Conservation (phyloP, 2,888 invertebrate genomes). For the Pristionchus mayeri region DNA sequence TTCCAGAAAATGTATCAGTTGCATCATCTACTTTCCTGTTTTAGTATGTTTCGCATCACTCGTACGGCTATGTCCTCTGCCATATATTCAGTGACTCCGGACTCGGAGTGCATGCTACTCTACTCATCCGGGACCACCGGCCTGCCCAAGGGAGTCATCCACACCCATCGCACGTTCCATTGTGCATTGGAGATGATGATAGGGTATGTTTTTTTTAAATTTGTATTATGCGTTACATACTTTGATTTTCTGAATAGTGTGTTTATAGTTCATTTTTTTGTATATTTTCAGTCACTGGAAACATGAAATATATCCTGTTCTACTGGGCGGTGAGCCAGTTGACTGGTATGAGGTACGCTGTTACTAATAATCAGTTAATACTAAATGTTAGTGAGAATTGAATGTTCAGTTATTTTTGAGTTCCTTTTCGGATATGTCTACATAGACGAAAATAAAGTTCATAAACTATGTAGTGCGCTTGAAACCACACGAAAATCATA, state of each 20-base stretch:
- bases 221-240: no score
- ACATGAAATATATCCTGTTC: background rate
- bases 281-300: background rate
- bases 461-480: no score
- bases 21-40: no score
- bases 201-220: no score
- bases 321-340: background rate
- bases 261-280: background rate
- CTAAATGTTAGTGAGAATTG: background rate
- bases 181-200: background rate
- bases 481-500: no score
- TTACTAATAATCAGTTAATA: background rate
- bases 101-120: background rate
- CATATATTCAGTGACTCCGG: conserved; percentile 7
- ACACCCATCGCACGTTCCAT: background rate
- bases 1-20: no score
- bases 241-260: background rate
- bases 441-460: no score
- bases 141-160: conserved; percentile 12
- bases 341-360: background rate
- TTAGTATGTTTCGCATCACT: no score
- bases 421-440: no score
- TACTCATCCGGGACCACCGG: conserved; percentile 1
- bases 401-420: no score
- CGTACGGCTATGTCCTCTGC: no score